Conservation (phyloP, 2,113 vertebrate species). For the Merops nubicus region DNA sequence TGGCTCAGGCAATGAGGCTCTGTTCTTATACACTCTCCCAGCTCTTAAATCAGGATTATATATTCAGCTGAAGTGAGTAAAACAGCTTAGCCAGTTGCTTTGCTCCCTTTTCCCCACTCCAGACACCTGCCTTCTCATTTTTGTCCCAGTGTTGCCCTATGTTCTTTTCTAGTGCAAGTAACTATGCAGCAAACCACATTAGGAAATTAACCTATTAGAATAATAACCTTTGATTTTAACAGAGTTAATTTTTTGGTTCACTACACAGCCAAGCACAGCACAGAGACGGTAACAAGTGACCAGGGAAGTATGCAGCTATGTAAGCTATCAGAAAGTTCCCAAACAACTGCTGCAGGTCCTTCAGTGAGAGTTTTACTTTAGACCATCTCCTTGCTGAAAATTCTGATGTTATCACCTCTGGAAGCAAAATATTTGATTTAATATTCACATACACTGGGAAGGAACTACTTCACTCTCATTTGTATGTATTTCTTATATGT, state of each 20-base stretch:
- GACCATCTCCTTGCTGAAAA: neutral
- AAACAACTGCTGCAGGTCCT: neutral
- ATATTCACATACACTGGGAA: neutral
- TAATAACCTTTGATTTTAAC: neutral
- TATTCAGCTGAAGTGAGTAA: neutral
- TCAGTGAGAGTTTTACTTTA: neutral
- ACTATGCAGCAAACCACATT: neutral
- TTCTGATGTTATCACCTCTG: neutral
- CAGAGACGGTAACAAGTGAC: neutral
- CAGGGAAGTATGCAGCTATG: fast-evolving
- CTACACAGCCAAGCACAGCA: neutral
- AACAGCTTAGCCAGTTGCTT: neutral
- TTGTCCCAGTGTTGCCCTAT: neutral
- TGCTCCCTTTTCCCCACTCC: neutral
- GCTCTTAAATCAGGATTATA: neutral
- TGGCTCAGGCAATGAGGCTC: too few species aligned
- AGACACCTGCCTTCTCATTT: neutral
- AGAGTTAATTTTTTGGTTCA: neutral
- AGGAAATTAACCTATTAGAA: neutral
- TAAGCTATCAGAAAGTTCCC: neutral
- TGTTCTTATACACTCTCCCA: neutral
- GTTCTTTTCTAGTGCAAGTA: neutral
- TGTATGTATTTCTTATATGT: neutral
- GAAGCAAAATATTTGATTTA: neutral
- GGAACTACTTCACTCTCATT: neutral